Evolutionary conservation across 2,797 vertebrate species (phyloP).

Genomic region (Lutjanus campechanus): DNA sequence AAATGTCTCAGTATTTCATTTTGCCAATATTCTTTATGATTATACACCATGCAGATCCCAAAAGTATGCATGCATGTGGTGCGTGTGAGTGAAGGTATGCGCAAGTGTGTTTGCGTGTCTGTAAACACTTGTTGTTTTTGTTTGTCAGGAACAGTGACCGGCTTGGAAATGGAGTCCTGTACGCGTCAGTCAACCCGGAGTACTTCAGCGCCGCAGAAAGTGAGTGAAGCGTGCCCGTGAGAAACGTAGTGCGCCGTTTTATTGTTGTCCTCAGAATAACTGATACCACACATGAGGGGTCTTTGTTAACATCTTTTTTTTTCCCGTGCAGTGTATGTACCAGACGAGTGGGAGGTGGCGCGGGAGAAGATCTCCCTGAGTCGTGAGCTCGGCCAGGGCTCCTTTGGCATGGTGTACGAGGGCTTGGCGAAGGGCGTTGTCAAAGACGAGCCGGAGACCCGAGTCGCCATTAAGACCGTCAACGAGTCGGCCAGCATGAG

Average conservation of each 20-base stretch:
- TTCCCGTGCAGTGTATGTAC: slow-evolving; percentile 91
- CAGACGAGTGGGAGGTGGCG: slow-evolving; percentile 98
- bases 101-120: not conserved
- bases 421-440: slow-evolving; percentile 97
- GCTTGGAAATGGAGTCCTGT: slow-evolving; percentile 96
- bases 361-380: slow-evolving; percentile 96
- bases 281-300: not conserved
- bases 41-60: not conserved
- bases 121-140: slow-evolving; percentile 36
- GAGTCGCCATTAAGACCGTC: slow-evolving; percentile 97
- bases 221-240: slow-evolving; percentile 80
- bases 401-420: slow-evolving; percentile 99
- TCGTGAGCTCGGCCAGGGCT: slow-evolving; percentile 96
- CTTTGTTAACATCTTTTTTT: not conserved
- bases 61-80: not conserved
- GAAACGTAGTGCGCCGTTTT: not conserved
- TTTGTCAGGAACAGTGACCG: slow-evolving; percentile 91
- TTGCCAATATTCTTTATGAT: slow-evolving; percentile 7
- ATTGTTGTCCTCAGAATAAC: not conserved
- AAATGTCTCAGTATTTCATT: slow-evolving; percentile 6
- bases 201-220: slow-evolving; percentile 99
- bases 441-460: slow-evolving; percentile 94
- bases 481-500: slow-evolving; percentile 98
- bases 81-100: not conserved
- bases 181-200: slow-evolving; percentile 98